phyloP scores from a whole-genome alignment of 1,140 invertebrate genomes.

The Bombus cullumanus region DNA sequence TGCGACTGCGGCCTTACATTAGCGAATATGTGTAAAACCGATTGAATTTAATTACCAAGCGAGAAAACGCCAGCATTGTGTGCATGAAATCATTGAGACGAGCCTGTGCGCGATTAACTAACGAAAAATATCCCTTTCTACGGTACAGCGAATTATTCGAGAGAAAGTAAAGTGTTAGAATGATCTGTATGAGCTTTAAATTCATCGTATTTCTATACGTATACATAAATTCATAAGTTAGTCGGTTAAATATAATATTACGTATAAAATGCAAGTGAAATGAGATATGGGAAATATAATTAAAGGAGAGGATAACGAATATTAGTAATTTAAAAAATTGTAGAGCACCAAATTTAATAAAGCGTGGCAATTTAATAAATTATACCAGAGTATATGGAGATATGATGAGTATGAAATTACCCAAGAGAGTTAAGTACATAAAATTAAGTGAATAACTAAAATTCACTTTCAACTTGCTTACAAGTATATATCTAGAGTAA shows the following conservation, averaged over 20 bases:
- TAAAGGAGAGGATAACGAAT: neutral
- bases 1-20: neutral
- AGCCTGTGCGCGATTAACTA: neutral
- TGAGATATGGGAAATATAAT: neutral
- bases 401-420: neutral
- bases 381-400: neutral
- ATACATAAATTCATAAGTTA: neutral
- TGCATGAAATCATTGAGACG: constrained; percentile 6
- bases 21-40: neutral
- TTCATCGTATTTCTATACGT: neutral
- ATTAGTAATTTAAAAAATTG: neutral
- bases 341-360: too few relatives aligned
- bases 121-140: neutral
- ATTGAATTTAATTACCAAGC: constrained; percentile 50
- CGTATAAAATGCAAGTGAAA: neutral
- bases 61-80: constrained; percentile 13
- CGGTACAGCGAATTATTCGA: neutral
- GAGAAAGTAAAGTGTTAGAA: neutral
- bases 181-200: neutral
- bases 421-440: neutral
- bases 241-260: neutral
- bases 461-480: too few relatives aligned
- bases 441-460: neutral
- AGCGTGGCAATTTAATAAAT: neutral
- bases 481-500: too few relatives aligned